phyloP scores from a whole-genome alignment of 2,113 vertebrate species.

The Lampris incognitus region DNA sequence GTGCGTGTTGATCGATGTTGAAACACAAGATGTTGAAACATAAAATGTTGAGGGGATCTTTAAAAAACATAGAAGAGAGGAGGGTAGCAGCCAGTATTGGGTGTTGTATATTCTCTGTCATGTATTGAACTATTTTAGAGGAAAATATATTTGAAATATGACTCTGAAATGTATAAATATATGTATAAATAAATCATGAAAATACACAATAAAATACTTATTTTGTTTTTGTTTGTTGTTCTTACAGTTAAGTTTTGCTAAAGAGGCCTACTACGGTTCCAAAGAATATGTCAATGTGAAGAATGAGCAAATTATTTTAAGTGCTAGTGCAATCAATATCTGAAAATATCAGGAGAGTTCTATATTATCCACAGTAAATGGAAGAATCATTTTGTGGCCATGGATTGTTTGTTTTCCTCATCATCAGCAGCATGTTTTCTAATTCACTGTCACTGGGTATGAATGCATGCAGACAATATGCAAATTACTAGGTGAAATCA shows the following conservation, averaged over 20 bases:
- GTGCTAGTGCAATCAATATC: too few relatives aligned
- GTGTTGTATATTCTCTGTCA: constrained; percentile 80
- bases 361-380: too few relatives aligned
- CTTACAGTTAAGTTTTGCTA: not conserved
- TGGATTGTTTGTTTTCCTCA: too few relatives aligned
- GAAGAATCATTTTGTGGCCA: too few relatives aligned
- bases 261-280: too few relatives aligned
- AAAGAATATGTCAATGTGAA: too few relatives aligned
- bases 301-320: too few relatives aligned
- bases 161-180: constrained; percentile 81
- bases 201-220: constrained; percentile 26
- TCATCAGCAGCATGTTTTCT: too few relatives aligned
- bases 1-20: constrained; percentile 33
- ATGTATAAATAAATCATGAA: constrained; percentile 58
- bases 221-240: constrained; percentile 28
- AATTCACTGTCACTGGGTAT: too few relatives aligned
- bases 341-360: too few relatives aligned
- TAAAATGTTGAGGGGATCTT: constrained; percentile 49
- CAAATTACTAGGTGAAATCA: too few relatives aligned
- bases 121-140: constrained; percentile 81
- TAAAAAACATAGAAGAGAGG: constrained; percentile 20
- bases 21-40: constrained; percentile 39
- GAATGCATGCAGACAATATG: too few relatives aligned
- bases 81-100: constrained; percentile 65
- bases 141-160: constrained; percentile 83